These are phyloP conservation scores for Hydrotaea diabolus DNA, from an alignment of 2,888 invertebrate species.

Conservation along the genomic window DNA sequence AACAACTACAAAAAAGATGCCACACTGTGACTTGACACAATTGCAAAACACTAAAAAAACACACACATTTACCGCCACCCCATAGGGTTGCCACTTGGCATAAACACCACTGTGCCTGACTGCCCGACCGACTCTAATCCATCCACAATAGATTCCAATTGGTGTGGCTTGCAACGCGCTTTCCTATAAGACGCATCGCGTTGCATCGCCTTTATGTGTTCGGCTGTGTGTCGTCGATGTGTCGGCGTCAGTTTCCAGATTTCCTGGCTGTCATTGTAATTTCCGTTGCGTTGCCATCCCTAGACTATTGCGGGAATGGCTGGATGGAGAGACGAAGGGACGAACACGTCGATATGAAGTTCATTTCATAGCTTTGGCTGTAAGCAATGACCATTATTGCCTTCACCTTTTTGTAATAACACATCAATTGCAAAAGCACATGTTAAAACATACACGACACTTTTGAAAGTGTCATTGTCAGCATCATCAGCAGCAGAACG, in stretches of 20 bases:
- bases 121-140: not conserved
- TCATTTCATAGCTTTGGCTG: constrained; percentile 50
- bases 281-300: constrained; percentile 31
- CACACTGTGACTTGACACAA: constrained; percentile 53
- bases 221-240: constrained; percentile 21
- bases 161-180: constrained; percentile 26
- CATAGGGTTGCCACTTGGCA: constrained; percentile 20
- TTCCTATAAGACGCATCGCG: constrained; percentile 40
- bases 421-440: constrained; percentile 66
- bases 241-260: constrained; percentile 4
- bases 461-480: constrained; percentile 65
- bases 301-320: constrained; percentile 10
- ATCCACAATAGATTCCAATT: constrained; percentile 27
- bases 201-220: constrained; percentile 29
- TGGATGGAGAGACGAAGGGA: too few species aligned
- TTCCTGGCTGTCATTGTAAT: constrained; percentile 19
- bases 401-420: constrained; percentile 65
- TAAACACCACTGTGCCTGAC: not conserved
- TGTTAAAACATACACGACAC: constrained; percentile 64
- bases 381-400: constrained; percentile 63
- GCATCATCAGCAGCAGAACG: constrained; percentile 48
- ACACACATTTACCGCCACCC: too few species aligned
- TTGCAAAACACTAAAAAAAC: constrained; percentile 21
- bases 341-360: constrained; percentile 33
- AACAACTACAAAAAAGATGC: constrained; percentile 33